phyloP scores from a whole-genome alignment of 2,888 invertebrate species.

The Parascotia fuliginaria region DNA sequence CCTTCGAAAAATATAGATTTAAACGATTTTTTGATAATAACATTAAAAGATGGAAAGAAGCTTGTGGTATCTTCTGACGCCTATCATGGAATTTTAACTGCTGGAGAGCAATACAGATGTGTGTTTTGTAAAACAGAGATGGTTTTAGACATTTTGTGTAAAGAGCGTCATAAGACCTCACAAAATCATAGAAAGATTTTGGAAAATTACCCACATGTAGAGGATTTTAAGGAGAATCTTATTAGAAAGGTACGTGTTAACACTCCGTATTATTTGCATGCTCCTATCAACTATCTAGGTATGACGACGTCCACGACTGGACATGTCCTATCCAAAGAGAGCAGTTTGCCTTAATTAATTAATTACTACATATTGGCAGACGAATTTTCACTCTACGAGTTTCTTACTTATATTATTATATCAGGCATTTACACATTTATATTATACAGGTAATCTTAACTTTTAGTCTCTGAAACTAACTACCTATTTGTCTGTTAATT shows the following conservation, averaged over 20 bases:
- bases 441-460: too few species aligned
- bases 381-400: too few species aligned
- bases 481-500: too few species aligned
- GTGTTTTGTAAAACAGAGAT: slow-evolving; percentile 59
- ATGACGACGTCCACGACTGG: too few species aligned
- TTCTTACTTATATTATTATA: too few species aligned
- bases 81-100: slow-evolving; percentile 63
- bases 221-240: slow-evolving; percentile 59
- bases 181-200: slow-evolving; percentile 50
- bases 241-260: slow-evolving; percentile 69
- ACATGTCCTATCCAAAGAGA: too few species aligned
- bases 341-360: too few species aligned
- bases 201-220: slow-evolving; percentile 54
- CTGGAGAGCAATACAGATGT: slow-evolving; percentile 56
- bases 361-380: too few species aligned
- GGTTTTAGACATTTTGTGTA: slow-evolving; percentile 42
- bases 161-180: slow-evolving; percentile 57
- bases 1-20: slow-evolving; percentile 18
- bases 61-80: slow-evolving; percentile 65
- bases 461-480: too few species aligned
- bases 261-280: too few species aligned
- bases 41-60: slow-evolving; percentile 56
- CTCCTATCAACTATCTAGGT: too few species aligned
- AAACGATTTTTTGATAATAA: slow-evolving; percentile 58
- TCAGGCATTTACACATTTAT: too few species aligned